Evolutionary conservation across 2,113 vertebrate species (phyloP).

Genomic region (Cryptotis parvus): DNA sequence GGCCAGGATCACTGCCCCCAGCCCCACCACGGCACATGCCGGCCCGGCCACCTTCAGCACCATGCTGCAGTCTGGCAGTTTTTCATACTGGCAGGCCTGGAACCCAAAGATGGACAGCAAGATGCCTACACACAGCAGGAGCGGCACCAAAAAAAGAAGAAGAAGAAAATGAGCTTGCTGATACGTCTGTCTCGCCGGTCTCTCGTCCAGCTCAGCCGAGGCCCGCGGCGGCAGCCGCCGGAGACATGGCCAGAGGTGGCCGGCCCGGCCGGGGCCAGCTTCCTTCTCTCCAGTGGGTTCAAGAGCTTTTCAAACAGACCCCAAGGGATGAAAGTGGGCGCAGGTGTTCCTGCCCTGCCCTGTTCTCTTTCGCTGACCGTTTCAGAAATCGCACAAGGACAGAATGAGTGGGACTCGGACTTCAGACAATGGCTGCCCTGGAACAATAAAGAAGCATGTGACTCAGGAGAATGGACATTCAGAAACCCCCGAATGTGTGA

Average conservation of each 20-base stretch:
- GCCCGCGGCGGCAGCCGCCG: slow-evolving; percentile 69
- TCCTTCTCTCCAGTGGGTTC: not conserved
- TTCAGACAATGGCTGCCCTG: not conserved
- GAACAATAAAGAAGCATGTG: slow-evolving; percentile 34
- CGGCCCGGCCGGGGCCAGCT: not conserved
- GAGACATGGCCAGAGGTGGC: slow-evolving; percentile 82
- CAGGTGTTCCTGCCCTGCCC: not conserved
- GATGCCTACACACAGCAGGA: slow-evolving; percentile 86
- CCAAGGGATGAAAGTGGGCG: not conserved
- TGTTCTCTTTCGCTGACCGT: not conserved
- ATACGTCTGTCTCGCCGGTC: slow-evolving; percentile 72
- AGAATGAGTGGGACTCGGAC: not conserved
- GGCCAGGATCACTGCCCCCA: slow-evolving; percentile 86
- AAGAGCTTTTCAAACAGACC: slow-evolving; percentile 62
- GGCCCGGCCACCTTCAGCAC: slow-evolving; percentile 87
- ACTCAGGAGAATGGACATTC: slow-evolving; percentile 56
- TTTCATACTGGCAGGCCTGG: slow-evolving; percentile 84
- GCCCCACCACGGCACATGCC: slow-evolving; percentile 81
- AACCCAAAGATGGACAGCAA: slow-evolving; percentile 89
- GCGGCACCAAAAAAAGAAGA: slow-evolving; percentile 87
- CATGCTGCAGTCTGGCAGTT: slow-evolving; percentile 81
- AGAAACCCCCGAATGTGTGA: slow-evolving; percentile 52
- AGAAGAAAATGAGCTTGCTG: slow-evolving; percentile 86
- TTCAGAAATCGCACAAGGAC: slow-evolving; percentile 3
- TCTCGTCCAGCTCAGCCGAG: slow-evolving; percentile 57